Conservation (phyloP, 2,113 vertebrate genomes). For the Monopterus albus region DNA sequence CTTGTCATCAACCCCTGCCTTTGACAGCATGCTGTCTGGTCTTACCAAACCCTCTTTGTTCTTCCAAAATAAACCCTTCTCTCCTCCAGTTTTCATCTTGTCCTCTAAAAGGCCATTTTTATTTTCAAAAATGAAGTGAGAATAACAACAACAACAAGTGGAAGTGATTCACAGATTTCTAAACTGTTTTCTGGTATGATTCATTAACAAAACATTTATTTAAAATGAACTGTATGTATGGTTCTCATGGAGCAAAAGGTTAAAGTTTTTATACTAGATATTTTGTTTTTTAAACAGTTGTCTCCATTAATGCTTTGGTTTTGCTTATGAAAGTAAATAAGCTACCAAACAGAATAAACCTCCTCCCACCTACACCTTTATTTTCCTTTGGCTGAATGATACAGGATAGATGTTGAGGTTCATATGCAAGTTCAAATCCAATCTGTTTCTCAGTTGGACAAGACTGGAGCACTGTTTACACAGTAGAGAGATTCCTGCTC, state of each 20-base stretch:
- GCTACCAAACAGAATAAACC: constrained; percentile 20
- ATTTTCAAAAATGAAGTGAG: neutral
- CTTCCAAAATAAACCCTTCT: constrained; percentile 68
- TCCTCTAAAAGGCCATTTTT: neutral
- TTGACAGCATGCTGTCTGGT: constrained; percentile 57
- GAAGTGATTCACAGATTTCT: neutral
- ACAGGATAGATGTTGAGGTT: constrained; percentile 45
- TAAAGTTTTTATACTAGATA: too few species aligned
- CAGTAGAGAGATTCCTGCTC: constrained; percentile 76
- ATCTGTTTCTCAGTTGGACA: constrained; percentile 68
- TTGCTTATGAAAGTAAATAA: constrained; percentile 13
- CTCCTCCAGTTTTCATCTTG: constrained; percentile 4
- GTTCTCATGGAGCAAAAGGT: neutral
- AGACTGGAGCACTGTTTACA: constrained; percentile 62
- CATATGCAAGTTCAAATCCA: constrained; percentile 71
- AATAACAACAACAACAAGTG: neutral
- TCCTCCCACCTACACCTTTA: constrained; percentile 4
- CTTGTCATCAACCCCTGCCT: constrained; percentile 51
- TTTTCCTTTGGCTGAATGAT: constrained; percentile 26
- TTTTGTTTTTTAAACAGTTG: too few species aligned
- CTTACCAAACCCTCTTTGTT: constrained; percentile 51
- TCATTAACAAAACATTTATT: neutral
- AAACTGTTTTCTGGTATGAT: neutral
- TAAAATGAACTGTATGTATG: neutral
- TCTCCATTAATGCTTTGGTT: neutral